Conservation (phyloP, 2,113 vertebrate genomes). For the Gavia stellata region DNA sequence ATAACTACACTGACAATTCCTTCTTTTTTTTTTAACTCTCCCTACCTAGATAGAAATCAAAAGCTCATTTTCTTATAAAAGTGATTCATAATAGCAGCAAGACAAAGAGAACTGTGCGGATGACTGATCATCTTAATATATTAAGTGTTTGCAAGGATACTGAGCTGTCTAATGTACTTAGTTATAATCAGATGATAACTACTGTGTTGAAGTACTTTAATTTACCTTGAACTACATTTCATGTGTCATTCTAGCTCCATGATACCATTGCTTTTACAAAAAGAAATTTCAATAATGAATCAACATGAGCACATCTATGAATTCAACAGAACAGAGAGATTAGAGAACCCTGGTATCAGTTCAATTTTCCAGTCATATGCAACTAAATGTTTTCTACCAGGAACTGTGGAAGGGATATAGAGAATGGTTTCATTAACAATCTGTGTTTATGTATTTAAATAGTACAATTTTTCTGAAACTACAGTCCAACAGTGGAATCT, state of each 20-base stretch:
- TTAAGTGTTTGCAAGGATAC: slow-evolving; percentile 50
- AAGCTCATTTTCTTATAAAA: slow-evolving; percentile 40
- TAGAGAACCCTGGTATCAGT: background rate
- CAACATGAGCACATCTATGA: background rate
- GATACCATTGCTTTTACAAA: background rate
- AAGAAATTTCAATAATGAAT: slow-evolving; percentile 39
- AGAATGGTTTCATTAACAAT: background rate
- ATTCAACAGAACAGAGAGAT: background rate
- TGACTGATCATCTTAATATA: slow-evolving; percentile 54
- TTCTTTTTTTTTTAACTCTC: background rate
- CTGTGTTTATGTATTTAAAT: slow-evolving; percentile 3
- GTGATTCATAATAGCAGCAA: slow-evolving; percentile 17
- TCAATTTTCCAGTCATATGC: background rate
- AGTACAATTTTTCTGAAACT: background rate
- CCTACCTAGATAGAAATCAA: background rate
- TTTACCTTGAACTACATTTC: slow-evolving; percentile 42
- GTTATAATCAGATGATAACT: slow-evolving; percentile 41
- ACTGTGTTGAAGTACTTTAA: slow-evolving; percentile 37
- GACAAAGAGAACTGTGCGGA: background rate
- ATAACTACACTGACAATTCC: background rate
- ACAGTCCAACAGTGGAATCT: background rate
- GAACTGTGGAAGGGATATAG: background rate
- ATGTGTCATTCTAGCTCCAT: background rate
- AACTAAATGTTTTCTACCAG: background rate
- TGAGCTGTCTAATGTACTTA: slow-evolving; percentile 26